Percentiles rank a stretch among this genome's conserved stretches.
phyloP scores from a whole-genome alignment of 2,888 invertebrate genomes.

The Volucella inanis region DNA sequence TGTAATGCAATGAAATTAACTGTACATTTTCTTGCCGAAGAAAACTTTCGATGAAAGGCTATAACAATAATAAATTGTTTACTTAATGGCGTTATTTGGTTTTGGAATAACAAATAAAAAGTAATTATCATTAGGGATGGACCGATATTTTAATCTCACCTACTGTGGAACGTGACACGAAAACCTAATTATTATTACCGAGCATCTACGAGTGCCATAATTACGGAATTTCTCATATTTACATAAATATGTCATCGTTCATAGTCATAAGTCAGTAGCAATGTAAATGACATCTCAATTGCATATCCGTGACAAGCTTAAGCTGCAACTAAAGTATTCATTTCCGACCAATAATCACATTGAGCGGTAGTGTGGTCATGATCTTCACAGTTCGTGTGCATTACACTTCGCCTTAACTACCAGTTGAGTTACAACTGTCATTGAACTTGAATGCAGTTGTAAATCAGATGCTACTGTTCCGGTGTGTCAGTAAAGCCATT shows the following conservation, averaged over 20 bases:
- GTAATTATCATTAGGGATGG: no score
- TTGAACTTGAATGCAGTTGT: slow-evolving; percentile 56
- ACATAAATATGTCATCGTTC: slow-evolving; percentile 6
- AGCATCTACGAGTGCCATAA: no score
- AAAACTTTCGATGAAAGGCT: no score
- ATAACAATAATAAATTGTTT: no score
- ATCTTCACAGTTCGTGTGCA: slow-evolving; percentile 21
- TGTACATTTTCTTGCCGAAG: no score
- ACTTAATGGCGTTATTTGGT: no score
- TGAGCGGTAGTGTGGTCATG: slow-evolving; percentile 19
- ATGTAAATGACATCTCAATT: slow-evolving; percentile 44
- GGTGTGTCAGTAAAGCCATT: not conserved
- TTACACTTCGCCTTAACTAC: slow-evolving; percentile 16
- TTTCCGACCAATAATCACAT: slow-evolving; percentile 10
- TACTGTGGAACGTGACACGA: no score
- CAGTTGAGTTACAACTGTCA: slow-evolving; percentile 32
- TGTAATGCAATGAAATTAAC: no score
- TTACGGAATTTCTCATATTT: no score
- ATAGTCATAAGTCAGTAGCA: slow-evolving; percentile 16
- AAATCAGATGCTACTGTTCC: slow-evolving; percentile 25
- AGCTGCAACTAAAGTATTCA: slow-evolving; percentile 30
- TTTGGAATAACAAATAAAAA: no score
- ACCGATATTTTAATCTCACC: no score
- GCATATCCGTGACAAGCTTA: slow-evolving; percentile 45
- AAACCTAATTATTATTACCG: no score